Percentiles rank a stretch among this genome's conserved stretches.
These are phyloP conservation scores for Brienomyrus longianalis DNA, from an alignment of 2,113 vertebrate species.

Conservation along the genomic window DNA sequence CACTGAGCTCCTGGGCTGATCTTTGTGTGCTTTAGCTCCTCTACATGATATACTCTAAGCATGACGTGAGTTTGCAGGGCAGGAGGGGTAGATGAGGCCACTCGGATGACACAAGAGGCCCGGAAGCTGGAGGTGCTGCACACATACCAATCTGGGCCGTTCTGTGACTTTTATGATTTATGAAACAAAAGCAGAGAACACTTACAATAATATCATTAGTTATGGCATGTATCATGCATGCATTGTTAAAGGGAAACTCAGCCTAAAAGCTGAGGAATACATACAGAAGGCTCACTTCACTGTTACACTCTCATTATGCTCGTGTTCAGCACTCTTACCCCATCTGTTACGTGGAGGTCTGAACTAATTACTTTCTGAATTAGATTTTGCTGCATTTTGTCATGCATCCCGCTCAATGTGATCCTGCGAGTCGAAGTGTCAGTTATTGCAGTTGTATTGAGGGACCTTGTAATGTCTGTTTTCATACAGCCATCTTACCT, in stretches of 20 bases:
- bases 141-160: too few species aligned
- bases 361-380: conserved; percentile 17
- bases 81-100: neutral
- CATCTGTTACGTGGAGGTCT: neutral
- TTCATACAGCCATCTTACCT: neutral
- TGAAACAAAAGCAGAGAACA: neutral
- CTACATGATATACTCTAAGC: neutral
- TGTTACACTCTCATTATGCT: neutral
- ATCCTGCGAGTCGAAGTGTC: neutral
- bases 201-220: neutral
- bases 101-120: neutral
- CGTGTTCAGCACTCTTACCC: neutral
- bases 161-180: neutral
- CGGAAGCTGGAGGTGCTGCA: neutral
- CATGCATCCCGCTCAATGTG: neutral
- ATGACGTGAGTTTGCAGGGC: neutral
- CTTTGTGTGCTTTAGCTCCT: conserved; percentile 2
- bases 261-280: neutral
- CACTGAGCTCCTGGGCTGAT: neutral
- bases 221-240: neutral
- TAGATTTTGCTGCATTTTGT: neutral
- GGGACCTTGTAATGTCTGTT: neutral
- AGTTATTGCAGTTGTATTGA: neutral
- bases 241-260: neutral
- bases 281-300: neutral